Evolutionary conservation across 1,140 invertebrate genomes (phyloP), one percentile per base, ranked within the genome.

Genomic region (Lordiphosa collinella): DNA sequence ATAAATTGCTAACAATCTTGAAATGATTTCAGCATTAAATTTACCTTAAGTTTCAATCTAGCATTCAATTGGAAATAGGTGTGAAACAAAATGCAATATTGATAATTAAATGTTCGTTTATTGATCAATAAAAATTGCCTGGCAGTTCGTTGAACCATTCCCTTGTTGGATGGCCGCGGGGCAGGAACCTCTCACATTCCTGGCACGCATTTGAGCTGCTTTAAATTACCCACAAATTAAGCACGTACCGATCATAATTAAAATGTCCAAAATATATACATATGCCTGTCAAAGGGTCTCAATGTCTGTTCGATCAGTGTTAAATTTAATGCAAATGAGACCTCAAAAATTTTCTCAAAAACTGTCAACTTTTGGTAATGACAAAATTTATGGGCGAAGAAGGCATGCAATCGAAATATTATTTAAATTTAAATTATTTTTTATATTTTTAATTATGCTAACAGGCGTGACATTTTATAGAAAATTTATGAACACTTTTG

Each of bases 401-500:
- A 34, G 50, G 47, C 51, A 51, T 55, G 68, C 49, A 50, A 58
- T 29, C 40, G 29, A 44, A 69, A 73, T 49, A 29, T 55, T 50
- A 66, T 56, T 34, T 31, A 38, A 41, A 48, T 51, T 35, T 49
- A 55, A 22, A 22, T 22, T 22, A 22, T 22, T 65, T 71, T 66
- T 73, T 80, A 68, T 73, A 75, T 66, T 70, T 76, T 80, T 80
- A 80, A 80, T 80, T 80, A 82, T 71, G 55, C 58, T 55, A 36
- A 49, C 51, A 68, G 53, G 63, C 65, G 64, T 69, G 64, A 69
- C 64, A 69, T 34, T 68, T 69, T 82, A 67, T 75, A 29, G 64
- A 71, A 52, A 76, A 80, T 80, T 82, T 80, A 82, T 65, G 76
- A 70, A 66, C 61, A 56, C 76, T 76, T 80, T 47, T 67, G 71